These are phyloP conservation scores for Drosophila melanosoma DNA, from an alignment of 2,888 invertebrate genomes.

Conservation along the genomic window DNA sequence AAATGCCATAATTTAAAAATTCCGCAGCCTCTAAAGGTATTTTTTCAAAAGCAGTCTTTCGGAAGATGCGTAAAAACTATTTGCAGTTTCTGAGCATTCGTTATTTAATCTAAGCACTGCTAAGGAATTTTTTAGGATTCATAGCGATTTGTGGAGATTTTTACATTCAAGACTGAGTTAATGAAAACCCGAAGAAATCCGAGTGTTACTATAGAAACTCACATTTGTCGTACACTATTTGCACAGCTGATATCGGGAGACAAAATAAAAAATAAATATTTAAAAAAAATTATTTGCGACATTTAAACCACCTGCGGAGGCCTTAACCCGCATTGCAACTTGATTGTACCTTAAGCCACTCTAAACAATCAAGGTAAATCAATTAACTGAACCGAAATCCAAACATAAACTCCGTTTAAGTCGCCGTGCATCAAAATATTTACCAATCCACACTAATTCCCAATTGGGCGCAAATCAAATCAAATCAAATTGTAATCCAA, in stretches of 20 bases:
- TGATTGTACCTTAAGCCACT: conserved; percentile 33
- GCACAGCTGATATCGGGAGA: conserved; percentile 46
- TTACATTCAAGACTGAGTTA: neutral
- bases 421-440: conserved; percentile 79
- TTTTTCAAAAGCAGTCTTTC: neutral
- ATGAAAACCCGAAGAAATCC: neutral
- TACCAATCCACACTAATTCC: conserved; percentile 80
- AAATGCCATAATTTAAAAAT: conserved; percentile 25
- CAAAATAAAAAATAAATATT: neutral
- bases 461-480: conserved; percentile 80
- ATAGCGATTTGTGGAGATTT: neutral
- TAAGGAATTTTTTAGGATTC: neutral
- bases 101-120: neutral
- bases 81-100: neutral
- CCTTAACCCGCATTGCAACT: conserved; percentile 13
- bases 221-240: conserved; percentile 12
- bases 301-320: conserved; percentile 37
- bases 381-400: conserved; percentile 63
- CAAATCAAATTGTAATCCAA: conserved; percentile 78
- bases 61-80: neutral
- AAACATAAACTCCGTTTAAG: conserved; percentile 55
- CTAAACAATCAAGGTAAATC: conserved; percentile 48
- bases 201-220: neutral
- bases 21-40: conserved; percentile 18
- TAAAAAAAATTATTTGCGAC: conserved; percentile 20